A percentile compares a stretch with the other conserved stretches of the same genome.
phyloP scores from a whole-genome alignment of 2,113 vertebrate species.

The Labeo rohita region DNA sequence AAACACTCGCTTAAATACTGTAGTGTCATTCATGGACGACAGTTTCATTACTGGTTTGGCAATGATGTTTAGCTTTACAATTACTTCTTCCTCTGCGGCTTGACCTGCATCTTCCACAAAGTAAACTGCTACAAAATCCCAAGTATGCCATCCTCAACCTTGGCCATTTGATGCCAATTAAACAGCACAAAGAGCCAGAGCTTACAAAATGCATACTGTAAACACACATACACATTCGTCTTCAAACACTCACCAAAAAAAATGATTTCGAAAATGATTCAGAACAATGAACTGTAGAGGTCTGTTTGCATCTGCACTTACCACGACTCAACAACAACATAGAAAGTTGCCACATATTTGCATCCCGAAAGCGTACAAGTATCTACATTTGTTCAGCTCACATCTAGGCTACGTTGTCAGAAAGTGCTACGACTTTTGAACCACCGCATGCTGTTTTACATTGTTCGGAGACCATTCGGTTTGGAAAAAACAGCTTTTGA shows the following conservation, averaged over 20 bases:
- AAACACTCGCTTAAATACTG: background rate
- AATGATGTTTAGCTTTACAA: background rate
- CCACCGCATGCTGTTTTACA: background rate
- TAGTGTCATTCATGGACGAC: constrained; percentile 22
- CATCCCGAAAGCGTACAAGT: constrained; percentile 35
- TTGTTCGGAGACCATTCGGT: background rate
- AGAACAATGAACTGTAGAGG: constrained; percentile 40
- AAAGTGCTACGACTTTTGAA: constrained; percentile 50
- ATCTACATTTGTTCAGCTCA: constrained; percentile 50
- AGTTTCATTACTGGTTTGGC: background rate
- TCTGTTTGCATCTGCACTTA: constrained; percentile 1
- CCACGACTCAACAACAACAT: constrained; percentile 12
- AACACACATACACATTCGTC: constrained; percentile 32
- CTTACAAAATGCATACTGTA: constrained; percentile 43
- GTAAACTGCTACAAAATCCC: constrained; percentile 54
- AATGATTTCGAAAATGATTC: constrained; percentile 10
- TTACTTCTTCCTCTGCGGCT: constrained; percentile 19
- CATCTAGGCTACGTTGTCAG: constrained; percentile 48
- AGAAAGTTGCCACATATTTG: constrained; percentile 34
- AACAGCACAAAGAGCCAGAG: constrained; percentile 38
- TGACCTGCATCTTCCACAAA: constrained; percentile 49
- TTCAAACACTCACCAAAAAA: constrained; percentile 32
- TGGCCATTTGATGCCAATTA: constrained; percentile 9
- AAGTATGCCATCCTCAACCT: constrained; percentile 19
- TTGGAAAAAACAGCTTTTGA: constrained; percentile 17